phyloP scores from a whole-genome alignment of 1,140 invertebrate species.

The Drepana arcuata region DNA sequence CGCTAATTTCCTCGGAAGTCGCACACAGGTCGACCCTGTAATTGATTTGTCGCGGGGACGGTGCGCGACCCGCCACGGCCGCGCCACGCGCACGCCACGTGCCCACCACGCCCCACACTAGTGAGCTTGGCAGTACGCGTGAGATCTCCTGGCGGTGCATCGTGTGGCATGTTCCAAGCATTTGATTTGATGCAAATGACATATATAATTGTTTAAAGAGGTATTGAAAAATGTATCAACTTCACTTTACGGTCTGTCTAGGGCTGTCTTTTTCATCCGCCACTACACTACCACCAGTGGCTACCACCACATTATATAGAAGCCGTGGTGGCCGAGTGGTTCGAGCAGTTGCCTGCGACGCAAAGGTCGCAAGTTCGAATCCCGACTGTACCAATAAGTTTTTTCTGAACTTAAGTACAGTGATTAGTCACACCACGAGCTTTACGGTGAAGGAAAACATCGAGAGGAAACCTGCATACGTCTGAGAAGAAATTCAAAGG shows the following conservation, averaged over 20 bases:
- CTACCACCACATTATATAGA: neutral
- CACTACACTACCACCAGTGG: neutral
- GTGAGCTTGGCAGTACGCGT: conserved; percentile 25
- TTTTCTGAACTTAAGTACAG: too few relatives aligned
- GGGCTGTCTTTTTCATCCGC: neutral
- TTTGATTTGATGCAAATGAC: too few relatives aligned
- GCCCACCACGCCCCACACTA: conserved; percentile 31
- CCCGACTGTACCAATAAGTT: too few relatives aligned
- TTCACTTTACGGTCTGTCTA: neutral
- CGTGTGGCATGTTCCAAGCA: conserved; percentile 6
- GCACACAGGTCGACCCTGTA: conserved; percentile 42
- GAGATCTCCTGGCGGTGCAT: conserved; percentile 22
- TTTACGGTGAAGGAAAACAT: too few relatives aligned
- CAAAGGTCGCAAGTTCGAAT: too few relatives aligned
- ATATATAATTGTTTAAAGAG: too few relatives aligned
- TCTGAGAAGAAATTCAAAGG: too few relatives aligned
- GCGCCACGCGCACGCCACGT: conserved; percentile 24
- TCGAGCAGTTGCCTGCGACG: too few relatives aligned
- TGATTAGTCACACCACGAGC: too few relatives aligned
- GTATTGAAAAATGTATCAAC: too few relatives aligned
- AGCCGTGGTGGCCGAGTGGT: too few relatives aligned
- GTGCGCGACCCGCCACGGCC: conserved; percentile 20
- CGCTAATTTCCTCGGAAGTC: conserved; percentile 57
- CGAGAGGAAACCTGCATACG: too few relatives aligned
- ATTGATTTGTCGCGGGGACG: conserved; percentile 58